Percentiles rank a stretch among this genome's conserved stretches.
phyloP scores from a whole-genome alignment of 1,140 invertebrate genomes.

The Drosophila micromelanica region DNA sequence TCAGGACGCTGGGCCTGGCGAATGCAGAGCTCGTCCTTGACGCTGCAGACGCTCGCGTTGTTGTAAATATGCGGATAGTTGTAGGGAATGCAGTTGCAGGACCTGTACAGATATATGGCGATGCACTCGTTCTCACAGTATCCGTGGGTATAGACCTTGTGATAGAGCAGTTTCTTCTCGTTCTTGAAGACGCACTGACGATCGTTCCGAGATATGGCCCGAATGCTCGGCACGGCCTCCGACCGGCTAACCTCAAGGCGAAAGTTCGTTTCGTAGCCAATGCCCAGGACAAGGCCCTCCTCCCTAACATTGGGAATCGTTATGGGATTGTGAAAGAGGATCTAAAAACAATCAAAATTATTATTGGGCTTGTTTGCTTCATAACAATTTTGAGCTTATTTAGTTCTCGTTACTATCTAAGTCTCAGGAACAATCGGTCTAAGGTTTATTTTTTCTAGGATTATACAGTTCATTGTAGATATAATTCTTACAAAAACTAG shows the following conservation, averaged over 20 bases:
- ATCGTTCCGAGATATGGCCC: slow-evolving; percentile 86
- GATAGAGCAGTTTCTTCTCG: slow-evolving; percentile 89
- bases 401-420: too few relatives aligned
- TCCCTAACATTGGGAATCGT: slow-evolving; percentile 91
- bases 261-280: slow-evolving; percentile 88
- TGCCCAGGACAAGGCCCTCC: slow-evolving; percentile 88
- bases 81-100: slow-evolving; percentile 88
- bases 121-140: slow-evolving; percentile 90
- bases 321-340: slow-evolving; percentile 89
- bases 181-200: slow-evolving; percentile 90
- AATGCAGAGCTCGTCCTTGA: slow-evolving; percentile 50
- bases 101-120: slow-evolving; percentile 87
- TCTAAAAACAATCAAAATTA: slow-evolving; percentile 29
- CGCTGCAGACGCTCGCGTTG: slow-evolving; percentile 58
- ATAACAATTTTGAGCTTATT: too few relatives aligned
- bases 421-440: too few relatives aligned
- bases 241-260: slow-evolving; percentile 88
- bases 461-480: too few relatives aligned
- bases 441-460: too few relatives aligned
- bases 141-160: slow-evolving; percentile 60
- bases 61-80: slow-evolving; percentile 86
- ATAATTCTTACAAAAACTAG: too few relatives aligned
- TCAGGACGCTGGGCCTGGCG: slow-evolving; percentile 16
- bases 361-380: too few relatives aligned
- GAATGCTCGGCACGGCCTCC: slow-evolving; percentile 86